Conservation (phyloP, 2,113 vertebrate genomes). For the Corythaixoides concolor region DNA sequence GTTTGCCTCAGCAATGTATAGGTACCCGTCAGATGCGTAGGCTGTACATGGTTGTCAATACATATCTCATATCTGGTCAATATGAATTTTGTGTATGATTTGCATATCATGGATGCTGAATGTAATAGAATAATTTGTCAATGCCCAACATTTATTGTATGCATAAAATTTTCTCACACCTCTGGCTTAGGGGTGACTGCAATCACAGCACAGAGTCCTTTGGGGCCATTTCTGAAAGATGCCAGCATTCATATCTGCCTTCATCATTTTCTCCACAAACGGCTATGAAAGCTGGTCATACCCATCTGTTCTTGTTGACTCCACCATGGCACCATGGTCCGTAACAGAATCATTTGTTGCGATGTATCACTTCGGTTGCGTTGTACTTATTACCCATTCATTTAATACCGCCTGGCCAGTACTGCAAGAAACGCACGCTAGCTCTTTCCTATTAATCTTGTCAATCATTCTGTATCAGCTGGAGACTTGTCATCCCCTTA, state of each 20-base stretch:
- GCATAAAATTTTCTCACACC: background rate
- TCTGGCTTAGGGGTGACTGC: background rate
- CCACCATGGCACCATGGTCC: rapidly evolving
- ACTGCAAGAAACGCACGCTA: background rate
- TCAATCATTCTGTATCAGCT: background rate
- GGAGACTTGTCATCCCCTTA: background rate
- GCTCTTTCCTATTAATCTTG: background rate
- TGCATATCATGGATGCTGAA: background rate
- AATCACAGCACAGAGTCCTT: background rate
- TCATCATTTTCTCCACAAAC: rapidly evolving
- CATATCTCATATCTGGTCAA: background rate
- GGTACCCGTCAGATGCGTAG: background rate
- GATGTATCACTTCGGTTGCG: background rate
- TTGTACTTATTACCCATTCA: background rate
- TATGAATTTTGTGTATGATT: background rate
- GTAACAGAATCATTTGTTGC: background rate
- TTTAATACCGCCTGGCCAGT: background rate
- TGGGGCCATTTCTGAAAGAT: background rate
- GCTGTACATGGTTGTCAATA: background rate
- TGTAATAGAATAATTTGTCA: background rate
- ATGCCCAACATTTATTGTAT: background rate
- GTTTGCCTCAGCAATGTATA: background rate
- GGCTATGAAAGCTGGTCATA: background rate
- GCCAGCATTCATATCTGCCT: background rate
- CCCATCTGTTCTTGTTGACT: background rate